Percentiles rank a stretch among this genome's conserved stretches.
phyloP scores from a whole-genome alignment of 2,797 vertebrate genomes.

The Lithobates sylvaticus region DNA sequence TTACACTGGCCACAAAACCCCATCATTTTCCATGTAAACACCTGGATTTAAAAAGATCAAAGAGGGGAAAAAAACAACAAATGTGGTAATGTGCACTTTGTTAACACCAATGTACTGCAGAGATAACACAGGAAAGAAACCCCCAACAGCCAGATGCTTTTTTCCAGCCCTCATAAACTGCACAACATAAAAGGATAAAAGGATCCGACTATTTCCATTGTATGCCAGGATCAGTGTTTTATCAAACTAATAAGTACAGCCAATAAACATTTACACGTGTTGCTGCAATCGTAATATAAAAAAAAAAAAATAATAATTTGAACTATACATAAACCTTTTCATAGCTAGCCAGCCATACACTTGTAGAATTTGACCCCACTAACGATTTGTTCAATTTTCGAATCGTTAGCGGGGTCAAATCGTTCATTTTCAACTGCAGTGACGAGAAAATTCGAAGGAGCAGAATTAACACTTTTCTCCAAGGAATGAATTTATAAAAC shows the following conservation, averaged over 20 bases:
- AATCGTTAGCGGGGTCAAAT: too few species aligned
- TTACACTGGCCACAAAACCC: background rate
- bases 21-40: background rate
- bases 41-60: constrained; percentile 14
- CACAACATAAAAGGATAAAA: constrained; percentile 42
- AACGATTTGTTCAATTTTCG: too few species aligned
- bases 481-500: too few species aligned
- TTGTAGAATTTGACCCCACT: too few species aligned
- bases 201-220: background rate
- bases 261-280: background rate
- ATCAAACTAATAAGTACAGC: background rate
- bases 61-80: background rate
- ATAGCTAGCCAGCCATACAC: too few species aligned
- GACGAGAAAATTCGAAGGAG: too few species aligned
- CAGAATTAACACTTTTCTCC: fast-evolving
- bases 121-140: constrained; percentile 7
- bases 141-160: background rate
- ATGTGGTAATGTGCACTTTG: background rate
- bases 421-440: too few species aligned
- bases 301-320: too few species aligned
- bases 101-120: background rate
- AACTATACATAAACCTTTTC: too few species aligned
- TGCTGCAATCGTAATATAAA: background rate
- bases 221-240: background rate
- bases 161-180: constrained; percentile 4